These are phyloP conservation scores for Alosa sapidissima DNA, from an alignment of 2,797 vertebrate genomes.

Conservation along the genomic window DNA sequence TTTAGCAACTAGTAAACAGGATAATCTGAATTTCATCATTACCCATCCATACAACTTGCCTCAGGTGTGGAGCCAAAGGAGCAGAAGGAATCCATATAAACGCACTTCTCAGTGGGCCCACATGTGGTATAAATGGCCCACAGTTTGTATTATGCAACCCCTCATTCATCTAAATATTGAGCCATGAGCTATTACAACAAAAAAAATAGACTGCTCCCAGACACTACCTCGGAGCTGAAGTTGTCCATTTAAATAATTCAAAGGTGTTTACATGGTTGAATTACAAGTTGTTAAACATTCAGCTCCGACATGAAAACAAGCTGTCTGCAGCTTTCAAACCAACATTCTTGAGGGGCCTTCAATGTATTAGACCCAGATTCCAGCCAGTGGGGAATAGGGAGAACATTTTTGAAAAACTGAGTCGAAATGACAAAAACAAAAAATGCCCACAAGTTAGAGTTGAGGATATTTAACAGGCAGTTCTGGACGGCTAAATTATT, in stretches of 20 bases:
- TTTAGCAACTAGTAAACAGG: background rate
- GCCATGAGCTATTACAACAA: background rate
- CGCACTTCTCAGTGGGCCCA: background rate
- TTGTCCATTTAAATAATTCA: background rate
- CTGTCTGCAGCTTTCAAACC: background rate
- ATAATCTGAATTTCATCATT: background rate
- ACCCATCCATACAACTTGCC: background rate
- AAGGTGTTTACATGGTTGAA: slow-evolving; percentile 9
- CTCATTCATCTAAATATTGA: slow-evolving; percentile 36
- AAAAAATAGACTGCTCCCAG: background rate
- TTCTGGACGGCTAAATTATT: slow-evolving; percentile 44
- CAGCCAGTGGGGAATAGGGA: background rate
- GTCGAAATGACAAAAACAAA: slow-evolving; percentile 34
- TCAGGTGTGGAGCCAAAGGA: background rate
- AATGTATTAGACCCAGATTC: background rate
- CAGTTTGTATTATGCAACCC: background rate
- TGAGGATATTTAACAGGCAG: slow-evolving; percentile 28
- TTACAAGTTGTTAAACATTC: slow-evolving; percentile 23
- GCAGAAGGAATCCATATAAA: background rate
- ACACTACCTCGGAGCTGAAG: background rate
- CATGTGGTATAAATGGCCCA: background rate
- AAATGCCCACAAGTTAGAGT: slow-evolving; percentile 41
- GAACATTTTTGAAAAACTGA: slow-evolving; percentile 37
- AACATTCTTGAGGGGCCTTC: background rate
- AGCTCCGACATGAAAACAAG: background rate